These are phyloP conservation scores for Lordiphosa mommai DNA, from an alignment of 1,140 invertebrate genomes.

Conservation along the genomic window DNA sequence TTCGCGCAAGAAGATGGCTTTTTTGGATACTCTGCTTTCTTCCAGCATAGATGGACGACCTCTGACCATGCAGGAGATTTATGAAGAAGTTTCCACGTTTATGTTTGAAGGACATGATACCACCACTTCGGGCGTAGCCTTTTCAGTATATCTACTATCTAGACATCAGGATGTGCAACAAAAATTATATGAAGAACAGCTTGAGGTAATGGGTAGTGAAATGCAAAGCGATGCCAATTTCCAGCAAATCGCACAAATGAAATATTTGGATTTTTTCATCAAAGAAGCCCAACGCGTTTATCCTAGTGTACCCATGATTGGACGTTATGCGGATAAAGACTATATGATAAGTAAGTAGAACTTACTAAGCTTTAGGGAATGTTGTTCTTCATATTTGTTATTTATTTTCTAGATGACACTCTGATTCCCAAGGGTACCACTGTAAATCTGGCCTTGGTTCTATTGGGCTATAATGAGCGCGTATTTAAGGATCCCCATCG, in stretches of 20 bases:
- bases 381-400: no score
- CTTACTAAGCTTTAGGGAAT: no score
- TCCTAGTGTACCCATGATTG: constrained; percentile 86
- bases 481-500: constrained; percentile 86
- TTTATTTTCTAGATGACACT: constrained; percentile 42
- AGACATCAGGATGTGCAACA: constrained; percentile 77
- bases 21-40: constrained; percentile 65
- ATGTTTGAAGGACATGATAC: constrained; percentile 84
- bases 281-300: constrained; percentile 84
- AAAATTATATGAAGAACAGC: constrained; percentile 81
- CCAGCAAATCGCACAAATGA: constrained; percentile 84
- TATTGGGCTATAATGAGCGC: constrained; percentile 67
- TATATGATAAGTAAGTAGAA: constrained; percentile 54
- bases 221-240: constrained; percentile 80
- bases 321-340: constrained; percentile 75
- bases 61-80: constrained; percentile 84
- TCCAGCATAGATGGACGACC: constrained; percentile 81
- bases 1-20: constrained; percentile 55
- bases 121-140: constrained; percentile 76
- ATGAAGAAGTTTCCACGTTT: constrained; percentile 87
- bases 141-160: constrained; percentile 70
- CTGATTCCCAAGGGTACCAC: constrained; percentile 52
- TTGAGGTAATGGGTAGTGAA: constrained; percentile 80
- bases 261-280: constrained; percentile 84
- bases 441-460: constrained; percentile 41